Percentiles rank a stretch among this genome's conserved stretches.
Conservation (phyloP, 2,113 vertebrate species). For the Amphilophus citrinellus region DNA sequence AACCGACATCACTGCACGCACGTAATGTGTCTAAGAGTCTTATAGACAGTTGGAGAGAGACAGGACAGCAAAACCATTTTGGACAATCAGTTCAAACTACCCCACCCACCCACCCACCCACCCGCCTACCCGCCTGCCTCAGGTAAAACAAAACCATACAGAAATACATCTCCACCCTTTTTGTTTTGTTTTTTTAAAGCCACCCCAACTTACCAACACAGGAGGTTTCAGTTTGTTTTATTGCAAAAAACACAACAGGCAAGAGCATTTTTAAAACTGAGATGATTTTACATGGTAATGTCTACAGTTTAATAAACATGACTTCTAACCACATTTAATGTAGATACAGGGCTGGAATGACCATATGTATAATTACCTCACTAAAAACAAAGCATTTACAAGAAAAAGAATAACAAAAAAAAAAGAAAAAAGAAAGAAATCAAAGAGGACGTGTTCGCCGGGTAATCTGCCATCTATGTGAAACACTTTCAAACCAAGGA, state of each 20-base stretch:
- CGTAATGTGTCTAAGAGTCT: conserved; percentile 62
- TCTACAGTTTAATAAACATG: conserved; percentile 98
- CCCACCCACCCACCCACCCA: not conserved
- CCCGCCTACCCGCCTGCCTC: not conserved
- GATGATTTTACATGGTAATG: conserved; percentile 99
- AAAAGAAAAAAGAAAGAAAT: conserved; percentile 71
- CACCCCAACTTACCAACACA: conserved; percentile 99
- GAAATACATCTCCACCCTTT: conserved; percentile 74
- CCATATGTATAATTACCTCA: conserved; percentile 95
- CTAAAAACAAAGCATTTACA: conserved; percentile 99
- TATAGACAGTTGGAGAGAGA: conserved; percentile 81
- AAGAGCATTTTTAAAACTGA: conserved; percentile 97
- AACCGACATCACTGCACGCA: conserved; percentile 43
- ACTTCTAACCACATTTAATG: conserved; percentile 96
- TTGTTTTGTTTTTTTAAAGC: not conserved
- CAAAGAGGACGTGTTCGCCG: conserved; percentile 88
- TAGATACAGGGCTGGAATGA: conserved; percentile 99
- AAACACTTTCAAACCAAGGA: conserved; percentile 98
- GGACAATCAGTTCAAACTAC: conserved; percentile 46
- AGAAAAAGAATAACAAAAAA: conserved; percentile 86
- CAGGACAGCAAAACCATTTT: conserved; percentile 75
- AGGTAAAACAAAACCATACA: conserved; percentile 45
- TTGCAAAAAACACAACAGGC: conserved; percentile 99
- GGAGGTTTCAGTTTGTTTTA: conserved; percentile 99
- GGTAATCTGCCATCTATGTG: conserved; percentile 93